Percentiles rank a stretch among this genome's conserved stretches.
phyloP scores from a whole-genome alignment of 2,113 vertebrate species.

The Balaenoptera acutorostrata region DNA sequence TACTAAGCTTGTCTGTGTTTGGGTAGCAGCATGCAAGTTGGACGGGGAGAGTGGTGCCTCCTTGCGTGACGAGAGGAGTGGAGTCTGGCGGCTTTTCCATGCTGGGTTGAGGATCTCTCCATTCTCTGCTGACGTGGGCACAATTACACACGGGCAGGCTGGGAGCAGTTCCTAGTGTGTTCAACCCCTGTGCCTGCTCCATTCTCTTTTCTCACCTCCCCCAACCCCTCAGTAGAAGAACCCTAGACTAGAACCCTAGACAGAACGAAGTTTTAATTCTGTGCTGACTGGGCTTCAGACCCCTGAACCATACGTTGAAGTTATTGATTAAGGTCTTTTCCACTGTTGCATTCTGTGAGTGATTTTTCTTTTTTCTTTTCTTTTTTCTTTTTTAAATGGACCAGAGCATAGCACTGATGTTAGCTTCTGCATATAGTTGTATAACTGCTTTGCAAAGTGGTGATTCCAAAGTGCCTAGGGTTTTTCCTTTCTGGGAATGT shows the following conservation, averaged over 20 bases:
- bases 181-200: background rate
- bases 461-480: background rate
- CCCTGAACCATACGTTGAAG: background rate
- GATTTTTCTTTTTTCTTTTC: background rate
- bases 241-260: background rate
- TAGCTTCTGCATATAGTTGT: background rate
- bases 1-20: background rate
- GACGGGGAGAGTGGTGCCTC: background rate
- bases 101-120: background rate
- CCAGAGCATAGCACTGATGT: background rate
- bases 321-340: background rate
- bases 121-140: background rate
- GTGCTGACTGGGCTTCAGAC: background rate
- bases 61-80: background rate
- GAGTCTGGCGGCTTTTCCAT: background rate
- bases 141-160: background rate
- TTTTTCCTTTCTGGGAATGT: background rate
- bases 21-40: background rate
- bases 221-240: background rate
- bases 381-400: background rate
- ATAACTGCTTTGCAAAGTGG: background rate
- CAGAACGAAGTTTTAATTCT: background rate
- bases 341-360: background rate
- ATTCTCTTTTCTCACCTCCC: background rate
- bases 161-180: background rate